These are phyloP conservation scores for Liopterus haemorrhoidalis DNA, from an alignment of 2,888 invertebrate genomes.

Conservation along the genomic window DNA sequence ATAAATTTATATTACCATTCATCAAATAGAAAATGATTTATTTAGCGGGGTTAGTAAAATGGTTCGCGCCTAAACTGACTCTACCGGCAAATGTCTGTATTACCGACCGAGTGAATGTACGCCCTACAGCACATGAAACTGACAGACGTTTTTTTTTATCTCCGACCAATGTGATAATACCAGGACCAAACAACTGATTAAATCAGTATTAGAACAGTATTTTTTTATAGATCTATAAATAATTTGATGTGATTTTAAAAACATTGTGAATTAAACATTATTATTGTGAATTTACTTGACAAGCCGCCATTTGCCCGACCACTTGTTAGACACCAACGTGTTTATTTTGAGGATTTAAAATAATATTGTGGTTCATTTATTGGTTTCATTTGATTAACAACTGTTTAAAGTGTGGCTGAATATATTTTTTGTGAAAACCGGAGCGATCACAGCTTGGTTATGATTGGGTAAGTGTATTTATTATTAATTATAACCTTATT, in stretches of 20 bases:
- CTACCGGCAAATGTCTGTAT: conserved; percentile 9
- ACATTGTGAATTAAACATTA: conserved; percentile 35
- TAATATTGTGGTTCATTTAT: background rate
- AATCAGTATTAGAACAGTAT: conserved; percentile 43
- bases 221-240: conserved; percentile 42
- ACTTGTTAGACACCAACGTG: conserved; percentile 43
- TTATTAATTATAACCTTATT: conserved; percentile 5
- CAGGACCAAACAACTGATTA: conserved; percentile 43
- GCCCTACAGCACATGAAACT: conserved; percentile 35
- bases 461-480: conserved; percentile 17
- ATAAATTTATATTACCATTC: too few relatives aligned
- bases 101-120: conserved; percentile 16
- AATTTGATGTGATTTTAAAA: conserved; percentile 33
- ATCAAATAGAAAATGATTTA: too few relatives aligned
- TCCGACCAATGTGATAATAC: conserved; percentile 45
- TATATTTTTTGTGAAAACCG: background rate
- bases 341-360: conserved; percentile 23
- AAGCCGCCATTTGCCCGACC: conserved; percentile 45
- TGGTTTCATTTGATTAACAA: conserved; percentile 21
- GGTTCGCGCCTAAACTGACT: conserved; percentile 7
- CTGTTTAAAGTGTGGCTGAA: conserved; percentile 11
- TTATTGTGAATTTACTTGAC: conserved; percentile 38
- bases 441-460: conserved; percentile 4
- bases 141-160: conserved; percentile 45
- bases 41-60: background rate